phyloP scores from a whole-genome alignment of 2,888 invertebrate species.

The Leistus spinibarbis region DNA sequence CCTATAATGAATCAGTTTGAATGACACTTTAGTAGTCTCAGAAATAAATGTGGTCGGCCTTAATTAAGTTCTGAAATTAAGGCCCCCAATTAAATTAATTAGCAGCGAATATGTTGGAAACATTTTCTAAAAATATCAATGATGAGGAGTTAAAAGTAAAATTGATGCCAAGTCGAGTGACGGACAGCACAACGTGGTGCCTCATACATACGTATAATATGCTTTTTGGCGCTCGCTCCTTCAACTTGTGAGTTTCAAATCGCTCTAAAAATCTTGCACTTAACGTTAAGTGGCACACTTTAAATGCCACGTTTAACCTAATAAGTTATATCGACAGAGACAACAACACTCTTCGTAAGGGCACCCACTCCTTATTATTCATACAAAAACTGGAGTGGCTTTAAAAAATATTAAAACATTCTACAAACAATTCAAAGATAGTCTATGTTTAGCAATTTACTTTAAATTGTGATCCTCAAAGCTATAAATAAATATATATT shows the following conservation, averaged over 20 bases:
- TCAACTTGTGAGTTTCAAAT: background rate
- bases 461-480: no score
- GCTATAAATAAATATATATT: no score
- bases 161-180: background rate
- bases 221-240: background rate
- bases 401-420: no score
- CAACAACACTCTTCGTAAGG: no score
- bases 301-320: background rate
- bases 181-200: background rate
- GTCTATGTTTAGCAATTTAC: no score
- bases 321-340: background rate
- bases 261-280: background rate
- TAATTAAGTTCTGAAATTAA: constrained; percentile 36
- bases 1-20: no score
- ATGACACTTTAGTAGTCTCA: no score
- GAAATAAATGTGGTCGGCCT: no score
- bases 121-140: background rate
- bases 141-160: background rate
- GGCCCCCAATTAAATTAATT: constrained; percentile 37
- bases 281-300: background rate
- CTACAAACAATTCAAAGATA: no score
- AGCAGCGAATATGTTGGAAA: constrained; percentile 34
- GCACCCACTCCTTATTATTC: no score
- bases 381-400: no score
- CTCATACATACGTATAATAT: background rate